A percentile compares a stretch with the other conserved stretches of the same genome.
These are phyloP conservation scores for Polydrusus tereticollis DNA, from an alignment of 2,888 invertebrate species.

Conservation along the genomic window DNA sequence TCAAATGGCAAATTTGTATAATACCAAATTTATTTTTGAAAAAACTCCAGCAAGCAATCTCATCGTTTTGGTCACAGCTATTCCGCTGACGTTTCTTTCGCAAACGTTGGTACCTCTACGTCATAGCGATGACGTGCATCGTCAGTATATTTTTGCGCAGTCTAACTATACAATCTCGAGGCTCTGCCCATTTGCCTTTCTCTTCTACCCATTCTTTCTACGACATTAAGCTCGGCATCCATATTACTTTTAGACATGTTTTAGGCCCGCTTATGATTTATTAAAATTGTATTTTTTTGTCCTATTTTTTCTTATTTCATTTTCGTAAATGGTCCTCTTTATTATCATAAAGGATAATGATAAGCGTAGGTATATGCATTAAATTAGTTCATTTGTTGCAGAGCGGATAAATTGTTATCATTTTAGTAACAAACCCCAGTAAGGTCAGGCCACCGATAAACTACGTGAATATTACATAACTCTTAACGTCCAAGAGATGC, in stretches of 20 bases:
- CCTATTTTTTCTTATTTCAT: constrained; percentile 3
- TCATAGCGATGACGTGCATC: too few relatives aligned
- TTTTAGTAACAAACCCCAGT: background rate
- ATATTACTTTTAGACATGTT: constrained; percentile 19
- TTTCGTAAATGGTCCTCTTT: constrained; percentile 3
- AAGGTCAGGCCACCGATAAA: too few relatives aligned
- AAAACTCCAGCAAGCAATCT: too few relatives aligned
- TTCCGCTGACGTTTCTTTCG: too few relatives aligned
- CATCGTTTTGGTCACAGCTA: too few relatives aligned
- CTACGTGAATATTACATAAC: too few relatives aligned
- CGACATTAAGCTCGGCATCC: constrained; percentile 17
- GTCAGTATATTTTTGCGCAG: too few relatives aligned
- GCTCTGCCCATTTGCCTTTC: constrained; percentile 1
- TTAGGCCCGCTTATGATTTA: constrained; percentile 15
- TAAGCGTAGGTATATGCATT: background rate
- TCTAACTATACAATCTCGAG: background rate
- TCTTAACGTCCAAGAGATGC: too few relatives aligned
- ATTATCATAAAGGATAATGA: constrained; percentile 9
- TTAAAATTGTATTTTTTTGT: constrained; percentile 18
- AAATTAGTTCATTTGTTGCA: background rate
- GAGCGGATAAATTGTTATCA: background rate
- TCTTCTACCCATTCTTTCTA: constrained; percentile 1
- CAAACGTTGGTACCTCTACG: too few relatives aligned
- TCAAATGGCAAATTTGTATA: too few relatives aligned
- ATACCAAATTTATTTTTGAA: too few relatives aligned